Percentiles rank a stretch among this genome's conserved stretches.
Evolutionary conservation across 2,113 vertebrate genomes (phyloP).

Genomic region (Takifugu flavidus): DNA sequence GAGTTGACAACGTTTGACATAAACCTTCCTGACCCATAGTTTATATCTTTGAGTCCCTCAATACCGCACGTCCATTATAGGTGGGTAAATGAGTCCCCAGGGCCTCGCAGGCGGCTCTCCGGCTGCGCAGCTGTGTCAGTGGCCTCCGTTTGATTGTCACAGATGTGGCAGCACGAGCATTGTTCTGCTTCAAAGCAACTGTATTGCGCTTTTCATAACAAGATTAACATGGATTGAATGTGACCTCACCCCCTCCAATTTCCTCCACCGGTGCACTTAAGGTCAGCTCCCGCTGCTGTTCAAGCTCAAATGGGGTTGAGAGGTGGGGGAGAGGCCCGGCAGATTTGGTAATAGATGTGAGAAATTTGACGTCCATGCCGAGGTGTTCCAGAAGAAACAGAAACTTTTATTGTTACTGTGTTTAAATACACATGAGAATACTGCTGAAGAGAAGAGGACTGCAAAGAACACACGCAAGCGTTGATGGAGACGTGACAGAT

Average conservation of each 20-base stretch:
- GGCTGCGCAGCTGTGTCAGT: slow-evolving; percentile 25
- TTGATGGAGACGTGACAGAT: too few species aligned
- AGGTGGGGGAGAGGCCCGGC: background rate
- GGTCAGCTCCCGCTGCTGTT: slow-evolving; percentile 58
- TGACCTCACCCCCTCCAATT: slow-evolving; percentile 56
- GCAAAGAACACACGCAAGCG: too few species aligned
- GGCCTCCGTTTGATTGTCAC: slow-evolving; percentile 61
- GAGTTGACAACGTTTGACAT: background rate
- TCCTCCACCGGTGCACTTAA: slow-evolving; percentile 49
- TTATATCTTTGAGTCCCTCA: background rate
- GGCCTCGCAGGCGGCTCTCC: slow-evolving; percentile 9
- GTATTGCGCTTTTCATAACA: slow-evolving; percentile 28
- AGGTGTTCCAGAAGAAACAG: background rate
- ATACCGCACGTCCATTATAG: background rate
- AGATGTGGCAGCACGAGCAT: slow-evolving; percentile 58
- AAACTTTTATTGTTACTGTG: too few species aligned
- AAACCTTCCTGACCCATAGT: background rate
- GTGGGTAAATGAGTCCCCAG: background rate
- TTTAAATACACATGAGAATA: too few species aligned
- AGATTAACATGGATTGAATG: slow-evolving; percentile 69
- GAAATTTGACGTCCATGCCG: background rate
- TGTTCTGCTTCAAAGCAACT: slow-evolving; percentile 69
- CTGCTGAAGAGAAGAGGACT: too few species aligned
- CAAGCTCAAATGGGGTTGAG: slow-evolving; percentile 29
- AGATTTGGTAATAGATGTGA: slow-evolving; percentile 5